Evolutionary conservation across 2,888 invertebrate species (phyloP).

Genomic region (Conchocele bisecta): DNA sequence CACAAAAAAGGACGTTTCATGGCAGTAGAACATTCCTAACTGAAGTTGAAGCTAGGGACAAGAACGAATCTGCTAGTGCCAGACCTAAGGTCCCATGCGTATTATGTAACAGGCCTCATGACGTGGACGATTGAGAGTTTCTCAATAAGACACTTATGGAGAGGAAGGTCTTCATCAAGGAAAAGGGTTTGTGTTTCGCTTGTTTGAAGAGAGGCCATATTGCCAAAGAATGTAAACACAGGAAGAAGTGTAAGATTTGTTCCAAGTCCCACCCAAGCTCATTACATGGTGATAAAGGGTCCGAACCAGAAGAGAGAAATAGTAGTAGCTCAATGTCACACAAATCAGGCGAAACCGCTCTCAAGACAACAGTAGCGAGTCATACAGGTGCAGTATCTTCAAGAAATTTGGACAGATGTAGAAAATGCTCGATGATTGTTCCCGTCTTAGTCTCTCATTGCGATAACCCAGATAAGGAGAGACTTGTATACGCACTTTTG

Average conservation of each 20-base stretch:
- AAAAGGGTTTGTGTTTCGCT: conserved; percentile 32
- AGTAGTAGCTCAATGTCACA: neutral
- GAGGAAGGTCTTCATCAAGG: conserved; percentile 33
- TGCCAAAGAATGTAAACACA: conserved; percentile 23
- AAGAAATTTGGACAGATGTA: neutral
- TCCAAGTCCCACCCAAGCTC: conserved; percentile 31
- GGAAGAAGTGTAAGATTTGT: conserved; percentile 31
- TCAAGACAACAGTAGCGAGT: neutral
- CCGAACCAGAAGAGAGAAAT: neutral
- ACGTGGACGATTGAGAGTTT: conserved; percentile 24
- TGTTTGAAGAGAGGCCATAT: conserved; percentile 29
- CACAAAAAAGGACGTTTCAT: no score
- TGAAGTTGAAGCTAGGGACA: neutral
- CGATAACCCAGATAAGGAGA: conserved; percentile 46
- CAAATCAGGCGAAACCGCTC: neutral
- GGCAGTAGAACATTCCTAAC: conserved; percentile 3
- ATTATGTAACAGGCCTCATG: conserved; percentile 27
- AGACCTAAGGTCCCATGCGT: neutral
- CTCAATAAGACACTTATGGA: conserved; percentile 19
- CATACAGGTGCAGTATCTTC: neutral
- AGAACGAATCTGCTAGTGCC: neutral
- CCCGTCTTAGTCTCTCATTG: conserved; percentile 51
- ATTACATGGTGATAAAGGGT: conserved; percentile 30
- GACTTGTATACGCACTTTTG: conserved; percentile 57
- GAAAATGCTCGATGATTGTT: conserved; percentile 31